These are phyloP conservation scores for Macrotus californicus DNA, from an alignment of 2,113 vertebrate genomes.

Conservation along the genomic window DNA sequence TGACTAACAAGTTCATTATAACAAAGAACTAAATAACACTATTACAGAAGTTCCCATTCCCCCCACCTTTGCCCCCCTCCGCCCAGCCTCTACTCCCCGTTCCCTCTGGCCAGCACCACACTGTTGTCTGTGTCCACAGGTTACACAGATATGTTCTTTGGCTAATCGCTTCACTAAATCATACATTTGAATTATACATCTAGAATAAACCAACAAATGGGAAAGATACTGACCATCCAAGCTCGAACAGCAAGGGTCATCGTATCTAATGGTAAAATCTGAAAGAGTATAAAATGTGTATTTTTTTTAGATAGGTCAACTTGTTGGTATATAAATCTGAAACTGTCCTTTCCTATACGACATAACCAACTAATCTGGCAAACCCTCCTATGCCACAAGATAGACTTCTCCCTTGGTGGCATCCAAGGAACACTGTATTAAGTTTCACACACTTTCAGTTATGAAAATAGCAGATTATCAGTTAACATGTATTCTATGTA, in stretches of 20 bases:
- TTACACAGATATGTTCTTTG: too few relatives aligned
- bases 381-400: background rate
- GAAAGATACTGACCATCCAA: background rate
- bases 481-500: background rate
- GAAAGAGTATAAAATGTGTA: background rate
- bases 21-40: background rate
- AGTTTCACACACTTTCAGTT: background rate
- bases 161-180: background rate
- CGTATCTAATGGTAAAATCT: background rate
- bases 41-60: too few relatives aligned
- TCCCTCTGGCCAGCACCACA: too few relatives aligned
- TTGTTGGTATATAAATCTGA: background rate
- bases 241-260: background rate
- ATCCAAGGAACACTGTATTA: background rate
- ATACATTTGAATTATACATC: background rate
- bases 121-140: too few relatives aligned
- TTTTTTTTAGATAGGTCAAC: background rate
- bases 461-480: background rate
- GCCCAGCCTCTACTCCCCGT: too few relatives aligned
- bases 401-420: background rate
- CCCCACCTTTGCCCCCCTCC: too few relatives aligned
- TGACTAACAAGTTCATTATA: background rate
- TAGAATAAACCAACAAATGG: background rate
- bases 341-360: background rate
- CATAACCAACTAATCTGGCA: background rate